A percentile compares a stretch with the other conserved stretches of the same genome.
phyloP scores from a whole-genome alignment of 2,113 vertebrate genomes.

The Mustelus asterias region DNA sequence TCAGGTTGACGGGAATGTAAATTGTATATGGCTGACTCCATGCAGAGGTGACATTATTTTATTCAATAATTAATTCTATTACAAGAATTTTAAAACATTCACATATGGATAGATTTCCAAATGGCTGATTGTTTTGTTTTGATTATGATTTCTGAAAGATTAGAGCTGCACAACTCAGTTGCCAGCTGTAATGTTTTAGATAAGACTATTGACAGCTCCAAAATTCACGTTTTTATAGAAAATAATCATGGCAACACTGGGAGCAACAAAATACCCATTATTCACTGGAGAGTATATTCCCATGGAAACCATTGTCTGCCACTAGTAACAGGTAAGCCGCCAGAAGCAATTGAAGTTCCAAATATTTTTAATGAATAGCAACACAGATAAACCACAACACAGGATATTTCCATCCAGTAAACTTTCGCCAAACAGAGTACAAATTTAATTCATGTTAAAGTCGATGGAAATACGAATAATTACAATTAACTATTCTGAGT shows the following conservation, averaged over 20 bases:
- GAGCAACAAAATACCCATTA: background rate
- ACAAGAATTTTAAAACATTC: background rate
- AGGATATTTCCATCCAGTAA: background rate
- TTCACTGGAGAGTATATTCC: background rate
- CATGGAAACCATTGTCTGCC: background rate
- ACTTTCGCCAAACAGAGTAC: too few species aligned
- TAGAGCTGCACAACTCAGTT: background rate
- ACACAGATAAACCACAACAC: background rate
- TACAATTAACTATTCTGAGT: background rate
- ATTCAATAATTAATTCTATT: background rate
- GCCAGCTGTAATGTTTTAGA: background rate
- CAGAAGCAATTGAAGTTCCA: background rate
- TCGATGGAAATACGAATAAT: background rate
- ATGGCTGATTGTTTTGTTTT: background rate
- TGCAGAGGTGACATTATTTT: background rate
- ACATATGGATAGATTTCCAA: background rate
- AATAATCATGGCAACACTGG: background rate
- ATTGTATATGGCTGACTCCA: background rate
- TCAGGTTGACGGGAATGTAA: background rate
- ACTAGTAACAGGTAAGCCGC: background rate
- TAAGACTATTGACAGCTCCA: background rate
- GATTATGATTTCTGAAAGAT: background rate
- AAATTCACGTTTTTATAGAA: background rate
- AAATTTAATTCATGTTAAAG: background rate
- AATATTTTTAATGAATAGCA: background rate